phyloP scores from a whole-genome alignment of 2,113 vertebrate genomes.

The Genyomyrus donnyi region DNA sequence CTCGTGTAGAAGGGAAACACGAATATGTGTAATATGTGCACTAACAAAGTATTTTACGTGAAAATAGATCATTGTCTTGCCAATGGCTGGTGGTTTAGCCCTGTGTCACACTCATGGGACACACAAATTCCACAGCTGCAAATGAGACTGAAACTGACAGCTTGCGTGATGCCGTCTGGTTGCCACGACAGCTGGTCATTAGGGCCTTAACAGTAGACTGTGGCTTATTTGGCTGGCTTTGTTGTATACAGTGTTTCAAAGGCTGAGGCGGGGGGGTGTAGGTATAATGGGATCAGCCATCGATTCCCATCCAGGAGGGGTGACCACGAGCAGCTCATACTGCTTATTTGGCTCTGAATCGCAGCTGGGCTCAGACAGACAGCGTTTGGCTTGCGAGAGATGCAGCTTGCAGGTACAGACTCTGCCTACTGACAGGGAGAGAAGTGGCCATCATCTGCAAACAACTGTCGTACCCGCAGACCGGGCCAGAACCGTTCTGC shows the following conservation, averaged over 20 bases:
- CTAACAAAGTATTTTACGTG: background rate
- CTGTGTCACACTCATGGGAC: slow-evolving; percentile 18
- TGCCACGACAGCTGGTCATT: slow-evolving; percentile 57
- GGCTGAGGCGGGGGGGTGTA: slow-evolving; percentile 11
- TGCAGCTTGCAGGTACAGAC: background rate
- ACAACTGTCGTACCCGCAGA: background rate
- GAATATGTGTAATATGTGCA: background rate
- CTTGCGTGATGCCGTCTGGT: slow-evolving; percentile 52
- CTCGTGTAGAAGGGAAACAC: background rate
- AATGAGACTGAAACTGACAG: slow-evolving; percentile 61
- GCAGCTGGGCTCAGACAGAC: background rate
- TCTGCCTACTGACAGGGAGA: slow-evolving; percentile 7
- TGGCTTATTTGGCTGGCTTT: slow-evolving; percentile 27
- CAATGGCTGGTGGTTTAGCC: background rate
- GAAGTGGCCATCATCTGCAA: slow-evolving; percentile 23
- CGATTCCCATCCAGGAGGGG: background rate
- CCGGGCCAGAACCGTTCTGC: slow-evolving; percentile 32
- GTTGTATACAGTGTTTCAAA: slow-evolving; percentile 6
- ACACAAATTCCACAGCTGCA: slow-evolving; percentile 46
- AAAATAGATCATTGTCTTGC: background rate
- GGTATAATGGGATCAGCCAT: background rate
- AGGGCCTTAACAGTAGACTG: slow-evolving; percentile 35
- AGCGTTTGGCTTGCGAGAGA: background rate
- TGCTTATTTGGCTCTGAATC: background rate
- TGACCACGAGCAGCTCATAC: background rate